Conservation (phyloP, 1,140 invertebrate genomes). For the Zaprionus davidi region DNA sequence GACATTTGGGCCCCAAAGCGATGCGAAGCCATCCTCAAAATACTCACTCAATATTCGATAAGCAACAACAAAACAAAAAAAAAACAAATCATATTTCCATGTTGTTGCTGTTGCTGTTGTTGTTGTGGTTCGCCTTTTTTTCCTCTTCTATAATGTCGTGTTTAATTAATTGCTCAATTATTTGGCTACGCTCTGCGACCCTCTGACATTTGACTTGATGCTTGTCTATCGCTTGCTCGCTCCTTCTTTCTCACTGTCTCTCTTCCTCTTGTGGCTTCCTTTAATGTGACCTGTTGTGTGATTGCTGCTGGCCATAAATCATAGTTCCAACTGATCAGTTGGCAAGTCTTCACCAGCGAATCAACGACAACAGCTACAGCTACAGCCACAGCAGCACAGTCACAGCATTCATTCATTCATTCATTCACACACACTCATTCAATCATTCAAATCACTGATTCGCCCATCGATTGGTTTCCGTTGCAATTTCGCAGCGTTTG, state of each 20-base stretch:
- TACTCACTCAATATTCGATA: constrained; percentile 36
- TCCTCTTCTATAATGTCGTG: constrained; percentile 49
- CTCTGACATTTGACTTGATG: constrained; percentile 77
- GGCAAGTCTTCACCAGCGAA: constrained; percentile 48
- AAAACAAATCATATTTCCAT: constrained; percentile 49
- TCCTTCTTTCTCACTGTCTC: not conserved
- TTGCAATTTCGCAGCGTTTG: constrained; percentile 36
- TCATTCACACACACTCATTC: not conserved
- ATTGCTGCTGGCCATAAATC: constrained; percentile 61
- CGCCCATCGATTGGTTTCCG: constrained; percentile 53
- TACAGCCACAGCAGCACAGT: not conserved
- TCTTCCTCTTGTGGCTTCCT: constrained; percentile 49
- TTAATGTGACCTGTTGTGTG: constrained; percentile 69
- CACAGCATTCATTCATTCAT: constrained; percentile 8
- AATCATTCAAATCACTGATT: not conserved
- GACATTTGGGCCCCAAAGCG: constrained; percentile 37
- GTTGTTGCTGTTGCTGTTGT: constrained; percentile 40
- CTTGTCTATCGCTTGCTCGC: constrained; percentile 16
- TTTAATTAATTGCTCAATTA: constrained; percentile 82
- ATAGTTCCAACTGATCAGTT: constrained; percentile 50
- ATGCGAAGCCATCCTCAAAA: constrained; percentile 36
- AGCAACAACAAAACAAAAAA: constrained; percentile 7
- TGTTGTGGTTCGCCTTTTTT: constrained; percentile 31
- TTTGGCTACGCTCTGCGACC: constrained; percentile 61
- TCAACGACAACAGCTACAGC: constrained; percentile 9